phyloP scores from a whole-genome alignment of 2,797 vertebrate genomes.

The Ctenopoma kingsleyae region DNA sequence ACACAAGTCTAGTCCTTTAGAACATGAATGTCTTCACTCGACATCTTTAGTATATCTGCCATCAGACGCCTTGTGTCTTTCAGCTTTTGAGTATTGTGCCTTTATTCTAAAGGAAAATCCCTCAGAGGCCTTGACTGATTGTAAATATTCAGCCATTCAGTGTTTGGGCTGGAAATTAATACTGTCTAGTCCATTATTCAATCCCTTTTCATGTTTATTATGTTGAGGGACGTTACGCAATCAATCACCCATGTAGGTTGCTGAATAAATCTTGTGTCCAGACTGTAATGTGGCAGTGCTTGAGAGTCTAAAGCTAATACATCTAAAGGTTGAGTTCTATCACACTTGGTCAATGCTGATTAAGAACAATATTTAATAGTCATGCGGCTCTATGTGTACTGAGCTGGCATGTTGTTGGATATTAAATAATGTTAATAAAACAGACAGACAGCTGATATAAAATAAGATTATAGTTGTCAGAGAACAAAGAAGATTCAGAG shows the following conservation, averaged over 20 bases:
- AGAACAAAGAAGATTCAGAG: conserved; percentile 39
- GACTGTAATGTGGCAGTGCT: conserved; percentile 17
- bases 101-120: conserved; percentile 20
- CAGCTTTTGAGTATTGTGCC: background rate
- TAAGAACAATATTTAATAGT: conserved; percentile 38
- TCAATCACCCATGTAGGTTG: conserved; percentile 24
- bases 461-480: conserved; percentile 57
- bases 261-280: conserved; percentile 24
- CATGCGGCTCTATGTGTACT: conserved; percentile 29
- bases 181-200: conserved; percentile 22
- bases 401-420: conserved; percentile 21
- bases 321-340: background rate
- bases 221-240: conserved; percentile 21
- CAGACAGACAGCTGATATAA: conserved; percentile 52
- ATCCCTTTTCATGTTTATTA: conserved; percentile 51
- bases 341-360: conserved; percentile 23
- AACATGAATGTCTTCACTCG: background rate
- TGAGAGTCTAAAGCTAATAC: background rate
- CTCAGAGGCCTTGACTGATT: conserved; percentile 4
- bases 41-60: background rate
- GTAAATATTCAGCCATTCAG: conserved; percentile 28
- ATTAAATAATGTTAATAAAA: conserved; percentile 66
- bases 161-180: conserved; percentile 36
- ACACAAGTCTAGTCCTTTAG: too few species aligned
- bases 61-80: background rate